Conservation (phyloP, 2,113 vertebrate species). For the Grantiella picta region DNA sequence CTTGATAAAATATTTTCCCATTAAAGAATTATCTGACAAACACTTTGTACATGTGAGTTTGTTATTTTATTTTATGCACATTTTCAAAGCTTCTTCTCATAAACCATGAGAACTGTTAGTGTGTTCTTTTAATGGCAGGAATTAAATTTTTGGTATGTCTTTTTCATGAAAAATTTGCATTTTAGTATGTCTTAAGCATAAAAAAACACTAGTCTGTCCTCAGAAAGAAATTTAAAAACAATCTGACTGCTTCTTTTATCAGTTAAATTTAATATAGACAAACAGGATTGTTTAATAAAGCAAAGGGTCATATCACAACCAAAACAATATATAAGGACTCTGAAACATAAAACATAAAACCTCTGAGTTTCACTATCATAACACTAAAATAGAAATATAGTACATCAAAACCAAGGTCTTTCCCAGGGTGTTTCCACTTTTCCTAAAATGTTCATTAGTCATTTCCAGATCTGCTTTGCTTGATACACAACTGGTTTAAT, state of each 20-base stretch:
- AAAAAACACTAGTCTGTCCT: background rate
- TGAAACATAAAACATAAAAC: background rate
- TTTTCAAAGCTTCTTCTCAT: background rate
- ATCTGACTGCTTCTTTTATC: background rate
- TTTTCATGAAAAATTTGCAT: background rate
- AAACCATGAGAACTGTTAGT: fast-evolving
- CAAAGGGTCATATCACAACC: background rate
- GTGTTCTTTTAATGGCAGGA: background rate
- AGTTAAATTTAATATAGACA: background rate
- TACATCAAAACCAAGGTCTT: background rate
- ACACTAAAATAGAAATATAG: background rate
- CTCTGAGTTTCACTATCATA: background rate
- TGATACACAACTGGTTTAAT: background rate
- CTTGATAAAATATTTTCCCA: background rate
- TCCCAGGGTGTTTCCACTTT: background rate
- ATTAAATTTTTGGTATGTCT: background rate
- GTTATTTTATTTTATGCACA: background rate
- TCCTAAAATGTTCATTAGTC: background rate
- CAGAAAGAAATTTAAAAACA: background rate
- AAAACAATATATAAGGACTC: background rate
- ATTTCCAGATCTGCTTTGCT: background rate
- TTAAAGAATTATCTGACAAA: background rate
- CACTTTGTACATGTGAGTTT: background rate
- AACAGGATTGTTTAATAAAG: background rate
- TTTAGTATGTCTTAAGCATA: background rate